Evolutionary conservation across 92 coral and sea anemone species (phyloP).

Genomic region (Porites evermanni): DNA sequence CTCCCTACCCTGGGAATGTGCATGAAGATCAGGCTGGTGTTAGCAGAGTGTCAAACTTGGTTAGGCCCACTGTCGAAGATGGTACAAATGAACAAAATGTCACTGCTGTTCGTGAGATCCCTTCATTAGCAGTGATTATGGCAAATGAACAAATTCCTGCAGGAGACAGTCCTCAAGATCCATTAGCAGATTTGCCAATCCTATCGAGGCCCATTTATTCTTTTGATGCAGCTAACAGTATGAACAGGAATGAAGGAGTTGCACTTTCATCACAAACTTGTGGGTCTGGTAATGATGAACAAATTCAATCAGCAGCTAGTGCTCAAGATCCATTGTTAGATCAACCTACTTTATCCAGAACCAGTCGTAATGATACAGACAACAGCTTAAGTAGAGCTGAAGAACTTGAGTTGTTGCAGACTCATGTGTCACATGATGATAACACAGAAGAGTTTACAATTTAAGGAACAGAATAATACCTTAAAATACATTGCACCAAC

Average conservation of each 20-base stretch:
- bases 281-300: slow-evolving; percentile 5
- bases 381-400: not conserved
- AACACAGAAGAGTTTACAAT: not conserved
- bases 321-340: not conserved
- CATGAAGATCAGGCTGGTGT: not conserved
- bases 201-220: too few relatives aligned
- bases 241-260: not conserved
- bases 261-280: not conserved
- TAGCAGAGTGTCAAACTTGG: not conserved
- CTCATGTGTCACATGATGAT: not conserved
- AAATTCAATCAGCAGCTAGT: not conserved
- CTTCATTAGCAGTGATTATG: not conserved
- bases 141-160: not conserved
- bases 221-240: not conserved
- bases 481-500: not conserved
- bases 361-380: not conserved
- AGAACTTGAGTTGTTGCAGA: not conserved
- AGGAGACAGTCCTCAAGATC: not conserved
- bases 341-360: not conserved
- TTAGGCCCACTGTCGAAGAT: not conserved
- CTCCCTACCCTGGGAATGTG: slow-evolving; percentile 67
- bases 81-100: not conserved
- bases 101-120: not conserved
- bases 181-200: not conserved
- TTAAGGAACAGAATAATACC: not conserved